A percentile compares a stretch with the other conserved stretches of the same genome.
These are phyloP conservation scores for Resseliella maxima DNA, from an alignment of 2,888 invertebrate genomes.

Conservation along the genomic window DNA sequence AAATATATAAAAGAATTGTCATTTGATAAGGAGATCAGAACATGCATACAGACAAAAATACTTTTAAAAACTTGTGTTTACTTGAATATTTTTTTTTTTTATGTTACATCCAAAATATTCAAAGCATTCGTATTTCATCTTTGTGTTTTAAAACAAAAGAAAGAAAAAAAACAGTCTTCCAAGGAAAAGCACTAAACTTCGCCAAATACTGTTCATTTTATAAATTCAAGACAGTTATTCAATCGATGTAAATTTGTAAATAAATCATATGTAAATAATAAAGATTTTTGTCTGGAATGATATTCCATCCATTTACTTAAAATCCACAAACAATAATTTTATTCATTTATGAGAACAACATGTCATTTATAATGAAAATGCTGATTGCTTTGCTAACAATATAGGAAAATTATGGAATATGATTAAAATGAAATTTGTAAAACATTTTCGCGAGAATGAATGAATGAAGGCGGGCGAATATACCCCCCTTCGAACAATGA, in stretches of 20 bases:
- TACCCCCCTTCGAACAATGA: too few species aligned
- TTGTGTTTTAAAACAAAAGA: too few species aligned
- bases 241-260: neutral
- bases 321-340: neutral
- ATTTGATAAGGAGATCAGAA: neutral
- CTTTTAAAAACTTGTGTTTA: neutral
- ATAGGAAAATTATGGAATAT: too few species aligned
- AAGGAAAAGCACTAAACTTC: neutral
- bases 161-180: slow-evolving; percentile 30
- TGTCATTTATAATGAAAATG: neutral
- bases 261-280: slow-evolving; percentile 37
- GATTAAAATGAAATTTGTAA: neutral
- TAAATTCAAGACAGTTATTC: slow-evolving; percentile 2
- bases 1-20: neutral
- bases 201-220: slow-evolving; percentile 20
- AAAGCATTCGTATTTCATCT: too few species aligned
- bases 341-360: neutral
- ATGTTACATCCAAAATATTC: too few species aligned
- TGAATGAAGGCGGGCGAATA: neutral
- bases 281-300: neutral
- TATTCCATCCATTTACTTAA: neutral
- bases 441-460: neutral
- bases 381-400: too few species aligned
- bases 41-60: neutral
- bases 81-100: neutral